phyloP scores from a whole-genome alignment of 2,113 vertebrate genomes.

The Aramus guarauna region DNA sequence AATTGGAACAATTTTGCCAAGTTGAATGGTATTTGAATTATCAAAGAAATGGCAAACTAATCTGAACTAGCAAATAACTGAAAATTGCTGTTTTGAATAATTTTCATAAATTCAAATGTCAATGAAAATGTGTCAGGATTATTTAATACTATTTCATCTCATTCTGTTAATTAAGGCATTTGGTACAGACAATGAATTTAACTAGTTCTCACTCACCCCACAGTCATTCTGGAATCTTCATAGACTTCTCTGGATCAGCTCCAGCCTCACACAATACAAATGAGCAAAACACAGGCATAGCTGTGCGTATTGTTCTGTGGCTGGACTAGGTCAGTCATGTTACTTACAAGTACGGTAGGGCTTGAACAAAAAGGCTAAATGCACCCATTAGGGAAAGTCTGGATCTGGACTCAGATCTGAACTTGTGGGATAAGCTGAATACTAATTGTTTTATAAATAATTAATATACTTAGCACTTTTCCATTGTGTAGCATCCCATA shows the following conservation, averaged over 20 bases:
- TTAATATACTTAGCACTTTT: constrained; percentile 14
- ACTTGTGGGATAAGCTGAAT: background rate
- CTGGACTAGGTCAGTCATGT: background rate
- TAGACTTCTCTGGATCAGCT: background rate
- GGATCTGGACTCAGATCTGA: background rate
- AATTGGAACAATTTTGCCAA: background rate
- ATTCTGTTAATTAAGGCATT: background rate
- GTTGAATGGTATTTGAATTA: background rate
- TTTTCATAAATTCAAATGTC: background rate
- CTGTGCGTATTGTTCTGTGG: background rate
- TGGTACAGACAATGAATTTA: background rate
- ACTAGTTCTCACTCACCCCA: background rate
- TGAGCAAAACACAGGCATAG: background rate
- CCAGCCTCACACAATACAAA: background rate
- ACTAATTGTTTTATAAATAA: constrained; percentile 39
- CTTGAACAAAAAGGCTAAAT: background rate
- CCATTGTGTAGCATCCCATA: background rate
- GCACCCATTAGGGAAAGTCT: background rate
- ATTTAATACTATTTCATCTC: background rate
- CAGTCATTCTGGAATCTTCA: background rate
- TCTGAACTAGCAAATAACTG: background rate
- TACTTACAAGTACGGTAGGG: background rate
- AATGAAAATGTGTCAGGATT: background rate
- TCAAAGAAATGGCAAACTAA: background rate
- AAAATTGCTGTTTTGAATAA: background rate